Base-by-base conservation (phyloP, 1,140 invertebrate species). In the Augochlora pura region DNA sequence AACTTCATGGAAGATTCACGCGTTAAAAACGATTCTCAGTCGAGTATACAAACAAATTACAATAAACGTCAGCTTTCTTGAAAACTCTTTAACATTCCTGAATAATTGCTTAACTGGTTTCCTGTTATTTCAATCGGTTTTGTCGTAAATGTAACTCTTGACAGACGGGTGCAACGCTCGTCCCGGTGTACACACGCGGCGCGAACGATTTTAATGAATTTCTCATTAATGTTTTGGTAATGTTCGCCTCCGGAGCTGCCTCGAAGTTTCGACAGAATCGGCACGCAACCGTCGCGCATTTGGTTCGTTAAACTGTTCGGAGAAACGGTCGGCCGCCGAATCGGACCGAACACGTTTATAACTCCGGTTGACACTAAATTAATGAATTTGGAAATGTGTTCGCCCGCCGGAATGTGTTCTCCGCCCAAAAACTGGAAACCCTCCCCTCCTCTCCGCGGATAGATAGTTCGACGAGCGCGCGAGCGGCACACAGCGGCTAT, bases 321-420 rank as follows among this genome's bases (percentile, higher is more conserved):
- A 10, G 21, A 18, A 75, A 67, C 63, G 38, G 49, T 42, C 39
- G n/a, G n/a, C n/a, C n/a, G n/a, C n/a, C 63, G 54, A 39, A 42
- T 59, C 39, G 73, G 27, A 38, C 39, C n/a, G 60, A n/a, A n/a
- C n/a, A 46, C 52, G 59, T 49, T 72, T 49, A 72, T 64, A 27
- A 68, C 18, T 46, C 27, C 4, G 21, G 8, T n/a, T 18, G n/a
- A 39, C 75, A 70, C 46, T 62, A 39, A 49, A 52, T 25, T 70
- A 70, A 71, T 71, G 59, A 77, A 71, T 71, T 62, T 64, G 68
- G 67, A 77, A 71, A 62, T 42, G 38, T n/a, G 18, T 64, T 71
- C 57, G 21, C 7, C 6, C 23, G 39, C 6, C 23, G 39, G n/a
- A 67, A 67, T 67, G 23, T 39, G 14, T 57, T 38, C 39, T 7